Percentiles rank a stretch among this genome's conserved stretches.
phyloP scores from a whole-genome alignment of 2,888 invertebrate genomes.

The Linyphia triangularis region DNA sequence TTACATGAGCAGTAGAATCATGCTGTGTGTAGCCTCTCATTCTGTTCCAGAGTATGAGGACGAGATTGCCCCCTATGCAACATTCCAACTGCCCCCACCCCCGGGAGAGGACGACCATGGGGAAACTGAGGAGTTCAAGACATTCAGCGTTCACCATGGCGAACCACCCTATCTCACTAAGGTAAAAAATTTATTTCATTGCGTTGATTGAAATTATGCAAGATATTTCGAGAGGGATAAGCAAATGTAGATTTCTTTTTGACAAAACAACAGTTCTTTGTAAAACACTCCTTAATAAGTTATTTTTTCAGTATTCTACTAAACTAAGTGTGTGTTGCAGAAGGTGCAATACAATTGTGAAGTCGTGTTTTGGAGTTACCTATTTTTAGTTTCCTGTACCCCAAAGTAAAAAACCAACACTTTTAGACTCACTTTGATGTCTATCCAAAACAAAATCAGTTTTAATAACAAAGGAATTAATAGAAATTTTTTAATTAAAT shows the following conservation, averaged over 20 bases:
- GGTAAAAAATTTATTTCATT: constrained; percentile 19
- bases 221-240: too few species aligned
- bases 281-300: not conserved
- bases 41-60: constrained; percentile 76
- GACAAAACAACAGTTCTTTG: not conserved
- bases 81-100: constrained; percentile 75
- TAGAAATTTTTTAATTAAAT: too few species aligned
- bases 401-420: too few species aligned
- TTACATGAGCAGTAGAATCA: too few species aligned
- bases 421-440: too few species aligned
- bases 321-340: too few species aligned
- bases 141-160: constrained; percentile 76
- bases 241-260: not conserved
- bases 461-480: too few species aligned
- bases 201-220: not conserved
- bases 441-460: too few species aligned
- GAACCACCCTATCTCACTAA: constrained; percentile 75
- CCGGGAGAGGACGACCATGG: constrained; percentile 72
- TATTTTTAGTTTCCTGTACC: too few species aligned
- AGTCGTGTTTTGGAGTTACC: too few species aligned
- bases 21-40: constrained; percentile 73
- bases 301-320: not conserved
- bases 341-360: too few species aligned
- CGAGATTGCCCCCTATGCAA: constrained; percentile 77
- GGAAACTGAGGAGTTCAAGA: constrained; percentile 75